Conservation (phyloP, 1,140 invertebrate species). For the Bombus huntii region DNA sequence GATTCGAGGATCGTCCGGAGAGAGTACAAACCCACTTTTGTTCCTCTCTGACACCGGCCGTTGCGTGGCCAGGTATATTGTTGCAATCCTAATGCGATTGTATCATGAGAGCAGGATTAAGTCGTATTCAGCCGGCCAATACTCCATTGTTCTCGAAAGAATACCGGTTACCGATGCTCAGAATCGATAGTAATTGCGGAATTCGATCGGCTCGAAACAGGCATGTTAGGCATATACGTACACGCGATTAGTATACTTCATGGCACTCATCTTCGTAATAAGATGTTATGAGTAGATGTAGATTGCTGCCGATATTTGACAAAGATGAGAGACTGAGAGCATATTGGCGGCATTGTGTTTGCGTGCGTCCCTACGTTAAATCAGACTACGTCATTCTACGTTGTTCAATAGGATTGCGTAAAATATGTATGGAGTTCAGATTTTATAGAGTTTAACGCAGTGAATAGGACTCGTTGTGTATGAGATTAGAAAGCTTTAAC, state of each 20-base stretch:
- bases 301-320: background rate
- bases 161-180: background rate
- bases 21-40: conserved; percentile 29
- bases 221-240: background rate
- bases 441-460: no score
- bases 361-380: background rate
- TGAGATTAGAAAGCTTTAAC: no score
- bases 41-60: conserved; percentile 41
- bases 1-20: conserved; percentile 27
- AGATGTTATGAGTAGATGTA: background rate
- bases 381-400: no score
- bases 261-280: conserved; percentile 30
- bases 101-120: conserved; percentile 59
- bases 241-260: background rate
- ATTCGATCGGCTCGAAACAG: conserved; percentile 1
- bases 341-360: no score
- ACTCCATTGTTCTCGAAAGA: conserved; percentile 50
- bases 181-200: conserved; percentile 41
- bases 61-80: conserved; percentile 47
- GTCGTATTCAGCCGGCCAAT: conserved; percentile 36
- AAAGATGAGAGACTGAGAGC: no score
- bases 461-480: background rate
- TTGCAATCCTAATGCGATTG: conserved; percentile 62
- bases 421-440: no score
- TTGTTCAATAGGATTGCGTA: no score